Evolutionary conservation across 2,797 vertebrate species (phyloP).

Genomic region (Selene dorsalis): DNA sequence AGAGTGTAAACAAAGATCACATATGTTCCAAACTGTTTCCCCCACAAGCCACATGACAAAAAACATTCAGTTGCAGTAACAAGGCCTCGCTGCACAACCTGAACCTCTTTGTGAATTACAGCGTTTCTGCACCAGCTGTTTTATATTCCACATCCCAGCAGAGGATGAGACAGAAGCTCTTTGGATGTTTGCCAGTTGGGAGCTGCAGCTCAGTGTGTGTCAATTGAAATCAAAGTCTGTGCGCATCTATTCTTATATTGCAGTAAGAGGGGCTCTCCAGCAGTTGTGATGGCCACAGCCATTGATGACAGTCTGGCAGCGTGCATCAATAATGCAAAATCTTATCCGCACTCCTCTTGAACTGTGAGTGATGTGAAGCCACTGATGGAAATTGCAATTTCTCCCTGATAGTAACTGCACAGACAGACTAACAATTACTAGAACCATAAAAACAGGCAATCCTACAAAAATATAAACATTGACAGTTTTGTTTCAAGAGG

Average conservation of each 20-base stretch:
- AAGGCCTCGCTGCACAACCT: background rate
- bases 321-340: constrained; percentile 60
- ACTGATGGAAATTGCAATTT: constrained; percentile 17
- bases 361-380: background rate
- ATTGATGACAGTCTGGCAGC: constrained; percentile 48
- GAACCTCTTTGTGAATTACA: constrained; percentile 11
- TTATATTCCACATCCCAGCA: constrained; percentile 5
- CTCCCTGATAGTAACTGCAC: constrained; percentile 17
- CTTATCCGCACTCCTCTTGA: constrained; percentile 36
- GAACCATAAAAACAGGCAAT: background rate
- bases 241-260: constrained; percentile 40
- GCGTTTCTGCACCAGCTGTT: constrained; percentile 33
- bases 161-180: background rate
- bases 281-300: constrained; percentile 11
- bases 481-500: background rate
- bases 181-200: constrained; percentile 22
- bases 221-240: constrained; percentile 44
- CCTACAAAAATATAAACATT: background rate
- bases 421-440: constrained; percentile 23
- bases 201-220: constrained; percentile 28
- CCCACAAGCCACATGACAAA: background rate
- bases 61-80: background rate
- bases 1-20: background rate
- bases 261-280: constrained; percentile 24
- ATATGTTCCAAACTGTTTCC: background rate